A percentile compares a stretch with the other conserved stretches of the same genome.
These are phyloP conservation scores for Drosophila subsilvestris DNA, from an alignment of 2,888 invertebrate genomes.

Conservation along the genomic window DNA sequence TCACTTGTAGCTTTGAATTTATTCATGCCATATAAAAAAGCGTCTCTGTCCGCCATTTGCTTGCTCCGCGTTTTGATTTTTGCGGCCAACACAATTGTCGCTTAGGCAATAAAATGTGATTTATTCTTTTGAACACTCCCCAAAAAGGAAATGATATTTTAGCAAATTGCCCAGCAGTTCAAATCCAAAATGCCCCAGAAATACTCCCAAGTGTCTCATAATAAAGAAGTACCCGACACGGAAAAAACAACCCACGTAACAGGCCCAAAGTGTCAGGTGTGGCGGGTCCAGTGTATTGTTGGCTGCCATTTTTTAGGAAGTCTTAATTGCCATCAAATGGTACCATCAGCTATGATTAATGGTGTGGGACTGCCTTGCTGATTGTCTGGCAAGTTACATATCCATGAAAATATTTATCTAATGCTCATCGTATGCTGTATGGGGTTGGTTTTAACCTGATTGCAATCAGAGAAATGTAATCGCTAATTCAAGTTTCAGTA, in stretches of 20 bases:
- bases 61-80: constrained; percentile 64
- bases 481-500: neutral
- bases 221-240: constrained; percentile 31
- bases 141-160: constrained; percentile 35
- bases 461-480: neutral
- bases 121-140: constrained; percentile 52
- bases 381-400: neutral
- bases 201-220: constrained; percentile 48
- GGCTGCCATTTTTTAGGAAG: constrained; percentile 33
- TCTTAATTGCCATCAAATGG: constrained; percentile 60
- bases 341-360: constrained; percentile 40
- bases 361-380: constrained; percentile 5
- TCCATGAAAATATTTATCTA: constrained; percentile 11
- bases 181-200: constrained; percentile 45
- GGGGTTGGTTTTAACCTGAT: constrained; percentile 4
- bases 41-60: constrained; percentile 48
- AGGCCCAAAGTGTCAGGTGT: constrained; percentile 40
- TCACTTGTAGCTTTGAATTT: constrained; percentile 66
- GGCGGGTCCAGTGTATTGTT: constrained; percentile 1
- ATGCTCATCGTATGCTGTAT: constrained; percentile 1
- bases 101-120: constrained; percentile 76
- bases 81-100: constrained; percentile 71
- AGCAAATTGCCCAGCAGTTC: constrained; percentile 31
- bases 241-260: constrained; percentile 28
- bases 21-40: constrained; percentile 50